Conservation (phyloP, 2,797 vertebrate species). For the Zenarchopterus dispar region DNA sequence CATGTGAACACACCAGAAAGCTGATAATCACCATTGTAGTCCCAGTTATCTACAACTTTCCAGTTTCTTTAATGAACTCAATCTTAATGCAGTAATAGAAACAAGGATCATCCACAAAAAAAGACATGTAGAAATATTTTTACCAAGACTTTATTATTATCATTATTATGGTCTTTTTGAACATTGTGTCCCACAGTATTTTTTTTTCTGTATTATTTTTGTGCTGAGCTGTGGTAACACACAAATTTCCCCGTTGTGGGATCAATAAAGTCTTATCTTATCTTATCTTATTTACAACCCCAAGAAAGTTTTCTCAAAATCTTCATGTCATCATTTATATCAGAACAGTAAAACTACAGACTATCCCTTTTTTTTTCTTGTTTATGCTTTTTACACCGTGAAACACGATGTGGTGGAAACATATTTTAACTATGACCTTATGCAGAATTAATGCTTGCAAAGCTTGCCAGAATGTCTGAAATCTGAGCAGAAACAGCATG, state of each 20-base stretch:
- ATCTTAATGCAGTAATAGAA: slow-evolving; percentile 2
- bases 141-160: neutral
- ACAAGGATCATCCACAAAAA: too few species aligned
- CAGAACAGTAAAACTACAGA: slow-evolving; percentile 27
- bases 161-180: slow-evolving; percentile 31
- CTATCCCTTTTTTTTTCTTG: slow-evolving; percentile 3
- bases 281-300: too few species aligned
- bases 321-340: slow-evolving; percentile 20
- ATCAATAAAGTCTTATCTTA: too few species aligned
- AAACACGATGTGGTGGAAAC: slow-evolving; percentile 26
- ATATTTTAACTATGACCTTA: slow-evolving; percentile 26
- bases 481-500: slow-evolving; percentile 19
- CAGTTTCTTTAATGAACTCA: too few species aligned
- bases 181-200: slow-evolving; percentile 19
- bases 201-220: too few species aligned
- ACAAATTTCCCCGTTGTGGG: too few species aligned
- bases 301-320: slow-evolving; percentile 11
- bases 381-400: slow-evolving; percentile 12
- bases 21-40: too few species aligned
- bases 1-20: too few species aligned
- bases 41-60: too few species aligned
- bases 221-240: too few species aligned
- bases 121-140: neutral
- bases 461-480: slow-evolving; percentile 21
- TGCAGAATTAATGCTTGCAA: slow-evolving; percentile 42